Conservation (phyloP, 2,113 vertebrate species). For the Sisor rabdophorus region DNA sequence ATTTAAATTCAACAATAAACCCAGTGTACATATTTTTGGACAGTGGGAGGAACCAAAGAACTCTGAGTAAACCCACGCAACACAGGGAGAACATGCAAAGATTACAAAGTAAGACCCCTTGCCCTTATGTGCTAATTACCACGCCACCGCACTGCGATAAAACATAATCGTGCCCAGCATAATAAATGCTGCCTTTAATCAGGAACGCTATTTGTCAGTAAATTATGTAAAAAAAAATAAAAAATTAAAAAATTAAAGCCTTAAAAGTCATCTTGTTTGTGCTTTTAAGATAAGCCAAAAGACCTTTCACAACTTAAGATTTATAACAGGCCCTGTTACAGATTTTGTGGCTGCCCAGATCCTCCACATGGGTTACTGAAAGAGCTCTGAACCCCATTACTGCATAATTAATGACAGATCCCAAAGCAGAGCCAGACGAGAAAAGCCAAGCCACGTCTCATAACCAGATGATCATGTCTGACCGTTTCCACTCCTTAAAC, state of each 20-base stretch:
- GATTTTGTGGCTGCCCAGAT: not conserved
- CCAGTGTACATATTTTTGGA: no score
- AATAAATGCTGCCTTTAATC: not conserved
- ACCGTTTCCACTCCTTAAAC: not conserved
- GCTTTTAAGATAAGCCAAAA: not conserved
- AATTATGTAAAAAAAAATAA: not conserved
- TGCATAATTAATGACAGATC: constrained; percentile 5
- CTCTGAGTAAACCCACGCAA: no score
- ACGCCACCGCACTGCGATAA: no score
- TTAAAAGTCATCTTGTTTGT: constrained; percentile 9
- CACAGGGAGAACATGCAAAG: no score
- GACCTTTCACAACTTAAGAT: not conserved
- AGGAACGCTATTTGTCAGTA: not conserved
- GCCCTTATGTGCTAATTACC: no score
- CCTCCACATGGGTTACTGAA: constrained; percentile 14
- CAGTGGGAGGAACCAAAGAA: no score
- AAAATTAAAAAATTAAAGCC: no score
- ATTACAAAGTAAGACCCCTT: no score
- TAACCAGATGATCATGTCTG: not conserved
- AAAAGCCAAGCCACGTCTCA: not conserved
- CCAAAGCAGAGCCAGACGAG: not conserved
- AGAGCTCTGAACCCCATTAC: constrained; percentile 14
- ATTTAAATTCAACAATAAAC: no score
- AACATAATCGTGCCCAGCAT: not conserved
- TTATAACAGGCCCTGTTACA: not conserved